Evolutionary conservation across 2,113 vertebrate genomes (phyloP).

Genomic region (Percopsis transmontana): DNA sequence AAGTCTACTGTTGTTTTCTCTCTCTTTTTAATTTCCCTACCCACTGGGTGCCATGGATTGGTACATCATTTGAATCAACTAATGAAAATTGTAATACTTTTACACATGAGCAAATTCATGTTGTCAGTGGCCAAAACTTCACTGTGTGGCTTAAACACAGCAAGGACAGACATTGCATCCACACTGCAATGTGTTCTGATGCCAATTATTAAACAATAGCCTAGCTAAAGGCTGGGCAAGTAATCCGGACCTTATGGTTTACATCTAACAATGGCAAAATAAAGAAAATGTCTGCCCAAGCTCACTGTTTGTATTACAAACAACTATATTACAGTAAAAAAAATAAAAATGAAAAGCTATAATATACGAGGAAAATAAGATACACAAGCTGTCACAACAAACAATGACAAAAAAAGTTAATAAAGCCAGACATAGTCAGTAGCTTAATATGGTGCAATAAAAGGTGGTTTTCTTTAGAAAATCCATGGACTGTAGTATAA

Average conservation of each 20-base stretch:
- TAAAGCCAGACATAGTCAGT: not conserved
- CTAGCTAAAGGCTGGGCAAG: constrained; percentile 43
- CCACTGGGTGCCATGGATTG: not conserved
- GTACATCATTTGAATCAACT: not conserved
- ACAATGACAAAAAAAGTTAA: not conserved
- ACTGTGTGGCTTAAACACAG: constrained; percentile 73
- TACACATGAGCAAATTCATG: constrained; percentile 79
- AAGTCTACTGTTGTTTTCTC: too few species aligned
- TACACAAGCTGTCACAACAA: not conserved
- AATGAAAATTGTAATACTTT: constrained; percentile 12
- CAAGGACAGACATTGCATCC: constrained; percentile 76
- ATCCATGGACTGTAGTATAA: too few species aligned
- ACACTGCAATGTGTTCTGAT: constrained; percentile 60
- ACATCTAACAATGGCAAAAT: constrained; percentile 74
- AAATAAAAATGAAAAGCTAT: not conserved
- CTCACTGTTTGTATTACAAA: not conserved
- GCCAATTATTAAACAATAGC: constrained; percentile 75
- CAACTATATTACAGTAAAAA: not conserved
- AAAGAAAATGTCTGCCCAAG: not conserved
- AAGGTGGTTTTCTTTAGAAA: too few species aligned
- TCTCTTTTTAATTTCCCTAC: not conserved
- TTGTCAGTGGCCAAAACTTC: constrained; percentile 74
- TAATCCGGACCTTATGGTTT: constrained; percentile 83
- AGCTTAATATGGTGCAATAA: not conserved
- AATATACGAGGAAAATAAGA: not conserved